Conservation (phyloP, 64 coral and sea anemone genomes). For the Cladopsammia gracilis region DNA sequence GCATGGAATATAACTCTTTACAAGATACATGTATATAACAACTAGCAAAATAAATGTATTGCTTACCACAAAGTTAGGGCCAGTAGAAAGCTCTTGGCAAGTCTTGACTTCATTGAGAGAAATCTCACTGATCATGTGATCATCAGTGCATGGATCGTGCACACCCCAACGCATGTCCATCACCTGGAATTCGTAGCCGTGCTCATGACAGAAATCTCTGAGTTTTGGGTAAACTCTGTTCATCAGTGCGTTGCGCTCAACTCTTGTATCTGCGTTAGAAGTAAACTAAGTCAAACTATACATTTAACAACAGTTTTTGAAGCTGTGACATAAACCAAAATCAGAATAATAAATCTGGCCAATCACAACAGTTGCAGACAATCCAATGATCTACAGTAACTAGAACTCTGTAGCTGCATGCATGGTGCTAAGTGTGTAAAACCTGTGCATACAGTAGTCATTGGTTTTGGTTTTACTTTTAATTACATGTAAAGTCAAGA, state of each 20-base stretch:
- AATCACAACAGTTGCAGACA: too few relatives aligned
- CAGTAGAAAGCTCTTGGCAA: constrained; percentile 84
- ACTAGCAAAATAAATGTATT: background rate
- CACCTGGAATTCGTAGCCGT: constrained; percentile 93
- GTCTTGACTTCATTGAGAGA: constrained; percentile 60
- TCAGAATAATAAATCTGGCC: too few relatives aligned
- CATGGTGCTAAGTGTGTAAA: too few relatives aligned
- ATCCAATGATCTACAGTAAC: too few relatives aligned
- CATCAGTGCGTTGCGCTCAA: constrained; percentile 86
- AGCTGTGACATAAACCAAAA: too few relatives aligned
- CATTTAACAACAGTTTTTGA: background rate
- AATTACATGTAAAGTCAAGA: too few relatives aligned
- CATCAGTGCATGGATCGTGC: constrained; percentile 71
- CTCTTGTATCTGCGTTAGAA: constrained; percentile 67
- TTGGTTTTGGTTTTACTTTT: too few relatives aligned
- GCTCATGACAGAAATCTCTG: constrained; percentile 78
- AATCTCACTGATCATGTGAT: constrained; percentile 80
- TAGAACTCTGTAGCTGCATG: too few relatives aligned
- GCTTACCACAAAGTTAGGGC: constrained; percentile 91
- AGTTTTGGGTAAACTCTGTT: constrained; percentile 87
- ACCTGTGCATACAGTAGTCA: too few relatives aligned
- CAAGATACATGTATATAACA: too few relatives aligned
- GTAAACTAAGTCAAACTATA: background rate
- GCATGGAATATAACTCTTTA: too few relatives aligned
- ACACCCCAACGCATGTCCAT: constrained; percentile 97